A percentile compares a stretch with the other conserved stretches of the same genome.
These are phyloP conservation scores for Rhagonycha fulva DNA, from an alignment of 2,888 invertebrate species.

Conservation along the genomic window DNA sequence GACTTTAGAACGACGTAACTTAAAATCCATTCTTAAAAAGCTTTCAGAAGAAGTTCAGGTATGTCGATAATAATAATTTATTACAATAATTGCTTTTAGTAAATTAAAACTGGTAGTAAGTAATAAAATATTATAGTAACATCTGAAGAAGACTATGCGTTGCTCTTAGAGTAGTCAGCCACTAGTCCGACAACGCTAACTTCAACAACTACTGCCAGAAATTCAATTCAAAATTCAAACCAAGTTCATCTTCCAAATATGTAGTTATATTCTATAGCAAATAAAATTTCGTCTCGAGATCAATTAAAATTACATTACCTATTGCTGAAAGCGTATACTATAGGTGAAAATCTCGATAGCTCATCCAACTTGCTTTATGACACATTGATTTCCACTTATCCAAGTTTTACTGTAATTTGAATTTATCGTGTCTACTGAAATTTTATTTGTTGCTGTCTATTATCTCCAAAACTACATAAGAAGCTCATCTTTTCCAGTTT, in stretches of 20 bases:
- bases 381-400: too few relatives aligned
- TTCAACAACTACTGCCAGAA: conserved; percentile 25
- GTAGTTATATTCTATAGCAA: conserved; percentile 40
- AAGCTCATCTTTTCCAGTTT: too few relatives aligned
- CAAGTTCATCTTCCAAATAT: conserved; percentile 33
- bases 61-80: background rate
- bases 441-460: too few relatives aligned
- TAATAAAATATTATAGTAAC: too few relatives aligned
- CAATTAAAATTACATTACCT: conserved; percentile 38
- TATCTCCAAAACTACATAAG: too few relatives aligned
- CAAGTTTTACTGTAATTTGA: too few relatives aligned
- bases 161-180: conserved; percentile 43
- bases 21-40: conserved; percentile 86
- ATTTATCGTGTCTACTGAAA: too few relatives aligned
- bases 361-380: too few relatives aligned
- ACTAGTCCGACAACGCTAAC: conserved; percentile 40
- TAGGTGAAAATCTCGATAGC: too few relatives aligned
- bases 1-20: conserved; percentile 77
- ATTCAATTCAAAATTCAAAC: conserved; percentile 20
- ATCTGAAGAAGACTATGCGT: conserved; percentile 54
- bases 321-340: too few relatives aligned
- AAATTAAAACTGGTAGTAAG: too few relatives aligned
- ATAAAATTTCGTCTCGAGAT: conserved; percentile 50
- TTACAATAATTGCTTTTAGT: too few relatives aligned
- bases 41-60: conserved; percentile 67